Percentiles rank a stretch among this genome's conserved stretches.
Conservation (phyloP, 2,797 vertebrate genomes). For the Danio jaintianensis region DNA sequence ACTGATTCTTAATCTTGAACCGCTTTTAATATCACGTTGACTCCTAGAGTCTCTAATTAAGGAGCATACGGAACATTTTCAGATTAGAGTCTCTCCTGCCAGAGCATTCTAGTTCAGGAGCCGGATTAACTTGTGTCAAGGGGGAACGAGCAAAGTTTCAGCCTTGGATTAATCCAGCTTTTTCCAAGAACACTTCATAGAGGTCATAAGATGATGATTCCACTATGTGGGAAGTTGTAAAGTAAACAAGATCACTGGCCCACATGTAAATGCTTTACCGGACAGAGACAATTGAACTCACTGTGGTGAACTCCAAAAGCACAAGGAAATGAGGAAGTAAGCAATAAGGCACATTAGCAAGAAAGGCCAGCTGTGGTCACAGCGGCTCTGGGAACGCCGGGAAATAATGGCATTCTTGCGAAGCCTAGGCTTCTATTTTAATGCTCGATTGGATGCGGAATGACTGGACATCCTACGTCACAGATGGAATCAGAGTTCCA, state of each 20-base stretch:
- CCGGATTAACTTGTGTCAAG: not conserved
- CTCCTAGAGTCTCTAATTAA: not conserved
- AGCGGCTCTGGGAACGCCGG: constrained; percentile 48
- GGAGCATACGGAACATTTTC: not conserved
- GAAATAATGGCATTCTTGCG: constrained; percentile 69
- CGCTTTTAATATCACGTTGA: not conserved
- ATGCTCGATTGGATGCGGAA: constrained; percentile 63
- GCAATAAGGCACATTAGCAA: not conserved
- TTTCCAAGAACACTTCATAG: constrained; percentile 36
- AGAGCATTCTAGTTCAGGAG: not conserved
- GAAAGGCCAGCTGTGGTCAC: constrained; percentile 1
- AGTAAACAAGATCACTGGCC: constrained; percentile 19
- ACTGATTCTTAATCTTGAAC: not conserved
- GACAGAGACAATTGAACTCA: constrained; percentile 18
- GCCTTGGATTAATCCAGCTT: not conserved
- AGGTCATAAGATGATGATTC: constrained; percentile 3
- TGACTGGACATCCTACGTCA: constrained; percentile 68
- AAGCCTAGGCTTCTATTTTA: constrained; percentile 73
- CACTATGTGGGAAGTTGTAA: constrained; percentile 16
- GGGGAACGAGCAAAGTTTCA: not conserved
- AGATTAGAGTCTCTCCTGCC: not conserved
- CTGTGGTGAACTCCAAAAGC: constrained; percentile 18
- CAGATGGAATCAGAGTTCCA: constrained; percentile 69
- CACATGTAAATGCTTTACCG: constrained; percentile 46
- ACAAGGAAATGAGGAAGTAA: constrained; percentile 38